Percentiles rank a stretch among this genome's conserved stretches.
Conservation (phyloP, 2,113 vertebrate genomes). For the Calypte anna region DNA sequence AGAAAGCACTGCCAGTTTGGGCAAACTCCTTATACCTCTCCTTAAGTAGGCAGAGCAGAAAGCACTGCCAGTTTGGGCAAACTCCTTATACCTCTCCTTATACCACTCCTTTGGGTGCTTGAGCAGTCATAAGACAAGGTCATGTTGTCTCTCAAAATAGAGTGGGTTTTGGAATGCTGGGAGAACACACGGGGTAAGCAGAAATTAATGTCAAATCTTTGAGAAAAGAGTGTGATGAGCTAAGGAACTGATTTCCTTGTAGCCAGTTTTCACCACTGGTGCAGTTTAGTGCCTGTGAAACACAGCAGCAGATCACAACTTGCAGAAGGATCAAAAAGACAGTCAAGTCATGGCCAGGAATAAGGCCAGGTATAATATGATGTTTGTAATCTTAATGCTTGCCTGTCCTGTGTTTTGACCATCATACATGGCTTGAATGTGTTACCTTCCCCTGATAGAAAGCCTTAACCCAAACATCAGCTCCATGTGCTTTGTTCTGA, state of each 20-base stretch:
- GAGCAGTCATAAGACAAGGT: rapidly evolving
- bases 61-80: background rate
- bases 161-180: background rate
- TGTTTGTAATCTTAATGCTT: background rate
- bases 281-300: background rate
- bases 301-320: rapidly evolving
- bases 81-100: too few relatives aligned
- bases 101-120: background rate
- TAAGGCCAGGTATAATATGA: background rate
- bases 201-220: background rate
- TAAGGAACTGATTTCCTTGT: background rate
- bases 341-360: background rate
- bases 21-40: background rate
- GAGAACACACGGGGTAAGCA: rapidly evolving
- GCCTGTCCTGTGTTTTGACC: background rate
- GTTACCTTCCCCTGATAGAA: background rate
- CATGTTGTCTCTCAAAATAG: background rate
- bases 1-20: background rate
- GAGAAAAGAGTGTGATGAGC: background rate
- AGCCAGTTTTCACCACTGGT: background rate
- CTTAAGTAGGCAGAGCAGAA: background rate
- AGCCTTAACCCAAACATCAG: background rate
- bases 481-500: rapidly evolving
- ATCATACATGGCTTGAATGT: too few relatives aligned
- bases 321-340: background rate